Conservation (phyloP, 1,140 invertebrate genomes). For the Atta colombica region DNA sequence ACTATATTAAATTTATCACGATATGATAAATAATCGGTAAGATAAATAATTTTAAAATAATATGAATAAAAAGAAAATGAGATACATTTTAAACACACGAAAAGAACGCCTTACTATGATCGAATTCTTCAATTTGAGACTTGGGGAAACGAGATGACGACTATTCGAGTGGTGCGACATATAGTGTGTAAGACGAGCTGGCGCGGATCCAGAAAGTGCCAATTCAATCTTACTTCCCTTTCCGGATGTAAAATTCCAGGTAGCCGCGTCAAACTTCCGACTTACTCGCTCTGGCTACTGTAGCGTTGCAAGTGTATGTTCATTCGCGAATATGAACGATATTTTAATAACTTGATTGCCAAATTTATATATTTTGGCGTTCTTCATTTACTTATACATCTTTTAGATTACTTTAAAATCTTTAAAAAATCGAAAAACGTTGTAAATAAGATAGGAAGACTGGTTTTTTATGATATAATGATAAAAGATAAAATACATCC, state of each 20-base stretch:
- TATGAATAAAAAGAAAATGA: background rate
- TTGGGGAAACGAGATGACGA: constrained; percentile 72
- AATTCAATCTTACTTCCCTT: constrained; percentile 77
- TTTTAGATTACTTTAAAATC: background rate
- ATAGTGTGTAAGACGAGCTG: constrained; percentile 65
- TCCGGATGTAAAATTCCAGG: constrained; percentile 75
- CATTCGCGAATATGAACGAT: constrained; percentile 5
- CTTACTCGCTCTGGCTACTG: constrained; percentile 54
- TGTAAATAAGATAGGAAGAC: background rate
- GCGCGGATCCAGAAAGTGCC: constrained; percentile 77
- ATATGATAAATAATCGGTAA: background rate
- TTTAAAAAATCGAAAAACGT: background rate
- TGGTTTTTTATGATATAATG: background rate
- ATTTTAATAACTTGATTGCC: constrained; percentile 34
- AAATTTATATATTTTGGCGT: constrained; percentile 15
- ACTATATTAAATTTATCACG: constrained; percentile 2
- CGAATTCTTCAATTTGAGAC: constrained; percentile 77
- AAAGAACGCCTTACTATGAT: constrained; percentile 55
- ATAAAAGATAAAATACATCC: background rate
- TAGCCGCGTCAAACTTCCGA: constrained; percentile 70
- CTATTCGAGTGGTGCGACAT: constrained; percentile 71
- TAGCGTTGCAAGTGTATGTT: constrained; percentile 49
- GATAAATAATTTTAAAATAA: constrained; percentile 1
- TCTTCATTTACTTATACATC: background rate
- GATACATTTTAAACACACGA: constrained; percentile 52